These are phyloP conservation scores for Prunella fulvescens DNA, from an alignment of 2,113 vertebrate species.

Conservation along the genomic window DNA sequence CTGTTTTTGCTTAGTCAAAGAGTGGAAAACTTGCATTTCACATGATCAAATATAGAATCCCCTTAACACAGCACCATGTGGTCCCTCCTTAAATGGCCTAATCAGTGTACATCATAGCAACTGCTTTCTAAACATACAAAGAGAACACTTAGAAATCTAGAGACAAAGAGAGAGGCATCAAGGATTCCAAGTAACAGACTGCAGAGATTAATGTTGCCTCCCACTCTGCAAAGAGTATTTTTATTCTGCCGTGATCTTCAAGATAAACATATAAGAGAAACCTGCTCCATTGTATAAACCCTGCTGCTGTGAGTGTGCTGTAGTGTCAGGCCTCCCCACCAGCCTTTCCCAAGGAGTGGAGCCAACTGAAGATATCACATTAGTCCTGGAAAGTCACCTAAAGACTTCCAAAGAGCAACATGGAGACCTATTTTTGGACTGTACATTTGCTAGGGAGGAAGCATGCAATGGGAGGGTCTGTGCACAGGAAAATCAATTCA, in stretches of 20 bases:
- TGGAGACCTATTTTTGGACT: background rate
- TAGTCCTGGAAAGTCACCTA: background rate
- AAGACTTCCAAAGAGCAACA: background rate
- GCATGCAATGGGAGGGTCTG: fast-evolving
- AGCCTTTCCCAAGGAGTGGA: background rate
- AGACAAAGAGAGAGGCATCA: background rate
- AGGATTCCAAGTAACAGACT: background rate
- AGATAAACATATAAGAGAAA: background rate
- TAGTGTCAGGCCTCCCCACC: background rate
- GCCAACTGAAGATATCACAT: background rate
- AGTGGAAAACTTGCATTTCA: background rate
- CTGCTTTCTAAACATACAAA: constrained; percentile 5
- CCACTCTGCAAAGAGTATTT: background rate
- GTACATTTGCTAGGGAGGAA: background rate
- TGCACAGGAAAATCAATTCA: background rate
- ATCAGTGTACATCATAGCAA: background rate
- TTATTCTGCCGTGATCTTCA: background rate
- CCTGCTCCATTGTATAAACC: background rate
- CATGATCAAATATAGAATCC: background rate
- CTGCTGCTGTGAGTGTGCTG: background rate
- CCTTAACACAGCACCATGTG: background rate
- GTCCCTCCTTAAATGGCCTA: background rate
- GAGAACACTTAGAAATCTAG: background rate
- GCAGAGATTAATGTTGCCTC: background rate
- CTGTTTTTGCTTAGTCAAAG: background rate